These are phyloP conservation scores for Mesembrinibis cayennensis DNA, from an alignment of 2,113 vertebrate species.

Conservation along the genomic window DNA sequence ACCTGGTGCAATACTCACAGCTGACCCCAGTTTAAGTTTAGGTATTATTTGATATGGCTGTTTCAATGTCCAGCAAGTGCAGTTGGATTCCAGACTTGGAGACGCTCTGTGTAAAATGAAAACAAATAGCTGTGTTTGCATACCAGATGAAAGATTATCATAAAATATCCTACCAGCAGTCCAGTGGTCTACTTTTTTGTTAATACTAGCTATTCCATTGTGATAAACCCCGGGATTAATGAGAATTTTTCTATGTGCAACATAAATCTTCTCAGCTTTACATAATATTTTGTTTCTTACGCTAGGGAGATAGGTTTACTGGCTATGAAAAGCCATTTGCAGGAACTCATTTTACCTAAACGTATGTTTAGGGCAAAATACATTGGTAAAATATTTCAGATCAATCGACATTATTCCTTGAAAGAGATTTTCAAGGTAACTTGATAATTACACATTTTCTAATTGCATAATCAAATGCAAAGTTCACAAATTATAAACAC, in stretches of 20 bases:
- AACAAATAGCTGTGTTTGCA: neutral
- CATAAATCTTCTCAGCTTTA: slow-evolving; percentile 35
- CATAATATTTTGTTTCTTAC: neutral
- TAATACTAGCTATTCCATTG: slow-evolving; percentile 9
- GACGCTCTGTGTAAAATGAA: neutral
- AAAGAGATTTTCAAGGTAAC: neutral
- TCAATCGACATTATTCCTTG: neutral
- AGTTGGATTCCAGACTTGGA: neutral
- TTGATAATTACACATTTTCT: neutral
- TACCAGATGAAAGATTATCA: neutral
- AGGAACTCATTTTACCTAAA: neutral
- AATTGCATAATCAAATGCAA: neutral
- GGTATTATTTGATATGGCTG: neutral
- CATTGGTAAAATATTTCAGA: neutral
- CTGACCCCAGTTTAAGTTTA: neutral
- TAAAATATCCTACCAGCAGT: neutral
- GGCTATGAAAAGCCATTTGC: neutral
- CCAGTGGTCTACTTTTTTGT: neutral
- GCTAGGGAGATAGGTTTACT: neutral
- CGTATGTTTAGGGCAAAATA: neutral
- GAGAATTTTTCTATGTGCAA: neutral
- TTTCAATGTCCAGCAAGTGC: neutral
- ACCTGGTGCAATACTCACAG: neutral
- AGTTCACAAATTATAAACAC: neutral
- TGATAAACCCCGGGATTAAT: slow-evolving; percentile 7